phyloP scores from a whole-genome alignment of 2,797 vertebrate species.

The Podarcis siculus region DNA sequence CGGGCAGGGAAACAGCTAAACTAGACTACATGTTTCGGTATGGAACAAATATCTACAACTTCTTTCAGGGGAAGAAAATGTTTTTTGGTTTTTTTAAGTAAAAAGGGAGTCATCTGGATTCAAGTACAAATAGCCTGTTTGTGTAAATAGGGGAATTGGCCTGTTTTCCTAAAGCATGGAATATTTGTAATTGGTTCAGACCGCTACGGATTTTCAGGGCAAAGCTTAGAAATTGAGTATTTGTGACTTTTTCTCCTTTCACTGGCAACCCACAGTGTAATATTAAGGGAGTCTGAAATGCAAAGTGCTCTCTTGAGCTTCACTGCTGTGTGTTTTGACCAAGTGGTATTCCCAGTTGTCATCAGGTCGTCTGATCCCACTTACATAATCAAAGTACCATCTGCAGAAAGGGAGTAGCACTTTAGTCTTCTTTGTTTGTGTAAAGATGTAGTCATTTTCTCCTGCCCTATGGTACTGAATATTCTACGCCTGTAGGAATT shows the following conservation, averaged over 20 bases:
- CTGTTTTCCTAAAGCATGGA: background rate
- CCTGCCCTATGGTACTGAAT: background rate
- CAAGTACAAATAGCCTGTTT: background rate
- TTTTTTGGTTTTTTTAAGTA: background rate
- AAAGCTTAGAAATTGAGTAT: background rate
- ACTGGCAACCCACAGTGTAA: background rate
- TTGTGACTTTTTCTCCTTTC: background rate
- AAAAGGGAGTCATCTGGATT: background rate
- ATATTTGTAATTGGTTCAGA: background rate
- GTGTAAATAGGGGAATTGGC: background rate
- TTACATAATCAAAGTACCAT: background rate
- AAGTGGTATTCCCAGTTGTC: background rate
- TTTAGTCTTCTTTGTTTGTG: background rate
- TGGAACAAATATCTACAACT: background rate
- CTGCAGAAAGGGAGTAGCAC: background rate
- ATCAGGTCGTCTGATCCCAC: background rate
- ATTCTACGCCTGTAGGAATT: background rate
- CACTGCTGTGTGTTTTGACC: background rate
- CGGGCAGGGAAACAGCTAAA: background rate
- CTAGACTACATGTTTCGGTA: background rate
- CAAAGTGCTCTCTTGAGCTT: background rate
- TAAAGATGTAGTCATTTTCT: background rate
- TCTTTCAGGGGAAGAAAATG: background rate
- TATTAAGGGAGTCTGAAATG: background rate
- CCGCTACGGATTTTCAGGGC: background rate